Base-by-base conservation (phyloP, 1,140 invertebrate species). In the Heliothis subflexa region DNA sequence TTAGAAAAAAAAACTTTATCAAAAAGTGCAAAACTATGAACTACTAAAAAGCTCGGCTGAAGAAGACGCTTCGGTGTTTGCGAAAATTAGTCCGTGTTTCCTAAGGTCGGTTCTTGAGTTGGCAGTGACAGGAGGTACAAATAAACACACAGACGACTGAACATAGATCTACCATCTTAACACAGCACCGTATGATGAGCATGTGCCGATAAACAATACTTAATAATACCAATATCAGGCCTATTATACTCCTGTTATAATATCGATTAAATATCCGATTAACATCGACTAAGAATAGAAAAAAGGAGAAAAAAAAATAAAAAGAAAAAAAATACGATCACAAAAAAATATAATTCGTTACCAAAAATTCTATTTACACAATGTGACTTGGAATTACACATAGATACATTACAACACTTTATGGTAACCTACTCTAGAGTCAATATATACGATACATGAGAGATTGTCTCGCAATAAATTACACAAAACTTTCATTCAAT, bases 301-400 rank as follows among this genome's bases (percentile, higher is more conserved):
- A 62, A 52, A 55, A 40, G 49, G 70, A 62, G 45, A 72, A 74
- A 81, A 80, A 82, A 83, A 85, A 61, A 61, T 83, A 85, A 85
- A 83, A 82, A 85, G 83, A 81, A 78, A 78, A 82, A 78, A 78
- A 72, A 66, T 81, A 78, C 78, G 81, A 87, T 90, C 89, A 90
- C 89, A 89, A 90, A 90, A 89, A 88, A 90, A 85, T 83, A 83
- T 90, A 89, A 90, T 90, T 88, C 82, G 81, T 84, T 83, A 82
- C 78, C 78, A 85, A 87, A 83, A 75, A 64, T 76, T 78, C 80
- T 90, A 91, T 89, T 86, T 91, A 89, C 87, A 91, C 54, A 59
- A 71, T 84, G 75, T 88, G 88, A 88, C 87, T 89, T 87, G 83
- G 83, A 86, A 86, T 80, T 80, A 85, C 83, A 83, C 78, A 79